Evolutionary conservation across 2,113 vertebrate species (phyloP), one percentile per base, ranked within the genome.

Genomic region (Hemicordylus capensis): DNA sequence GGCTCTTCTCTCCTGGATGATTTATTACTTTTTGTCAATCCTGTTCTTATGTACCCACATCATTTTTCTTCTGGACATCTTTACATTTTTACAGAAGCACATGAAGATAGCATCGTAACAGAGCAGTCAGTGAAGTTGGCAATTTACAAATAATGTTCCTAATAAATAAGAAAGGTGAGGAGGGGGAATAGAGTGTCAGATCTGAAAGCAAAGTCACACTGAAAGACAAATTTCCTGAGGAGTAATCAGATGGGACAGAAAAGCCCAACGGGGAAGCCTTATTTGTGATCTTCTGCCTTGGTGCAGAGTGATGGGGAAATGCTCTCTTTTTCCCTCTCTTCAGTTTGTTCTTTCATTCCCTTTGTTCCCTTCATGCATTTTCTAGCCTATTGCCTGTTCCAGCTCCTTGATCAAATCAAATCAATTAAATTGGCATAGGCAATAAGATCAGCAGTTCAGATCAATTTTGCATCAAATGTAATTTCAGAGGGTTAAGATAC

Each of bases 11-110:
- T 90, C 87, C 89, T 91, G 94, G 88, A 87, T 93, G 95, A 95
- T 96, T 97, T 96, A 96, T 96, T 96, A 93, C 91, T 95, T 96
- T 95, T 95, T 95, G 95, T 95, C 94, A 93, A 95, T 95, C 89
- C 88, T 89, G 91, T 95, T 96, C 76, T 95, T 95, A 95, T 94
- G 93, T 95, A 94, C 89, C 87, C 91, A 88, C 92, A 96, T 95
- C 84, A 96, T 96, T 96, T 96, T 96, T 94, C 93, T 94, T 95
- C 92, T 89, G 95, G 94, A 95, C 93, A 95, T 94, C 94, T 93
- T 95, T 95, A 95, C 90, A 93, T 94, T 96, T 92, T 95, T 93
- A 94, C 93, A 95, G 93, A 92, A 94, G 88, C 92, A 89, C 89
- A 94, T 22, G 90, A 88, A 94, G 95, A 94, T 88, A 96, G 93